These are phyloP conservation scores for Drosophila jambulina DNA, from an alignment of 1,140 invertebrate species.

Conservation along the genomic window DNA sequence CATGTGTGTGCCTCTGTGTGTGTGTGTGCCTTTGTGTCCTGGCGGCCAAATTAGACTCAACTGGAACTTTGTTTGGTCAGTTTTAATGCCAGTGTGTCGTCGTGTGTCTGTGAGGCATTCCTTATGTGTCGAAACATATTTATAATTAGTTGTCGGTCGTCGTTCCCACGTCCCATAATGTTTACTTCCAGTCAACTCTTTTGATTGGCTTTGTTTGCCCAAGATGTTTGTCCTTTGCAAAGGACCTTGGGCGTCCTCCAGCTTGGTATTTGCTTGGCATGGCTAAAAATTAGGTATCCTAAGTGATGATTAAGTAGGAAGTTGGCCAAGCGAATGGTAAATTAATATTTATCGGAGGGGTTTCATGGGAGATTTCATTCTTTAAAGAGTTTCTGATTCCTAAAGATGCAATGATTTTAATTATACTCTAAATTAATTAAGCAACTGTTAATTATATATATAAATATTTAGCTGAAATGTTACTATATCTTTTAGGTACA, in stretches of 20 bases:
- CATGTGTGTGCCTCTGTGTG: constrained; percentile 34
- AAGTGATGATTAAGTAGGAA: not conserved
- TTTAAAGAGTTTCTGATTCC: not conserved
- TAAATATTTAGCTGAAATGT: not conserved
- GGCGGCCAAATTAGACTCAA: constrained; percentile 73
- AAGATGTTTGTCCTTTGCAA: constrained; percentile 40
- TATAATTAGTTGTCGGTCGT: constrained; percentile 71
- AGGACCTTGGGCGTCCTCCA: not conserved
- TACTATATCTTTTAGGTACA: too few species aligned
- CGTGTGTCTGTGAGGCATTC: constrained; percentile 46
- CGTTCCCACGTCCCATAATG: constrained; percentile 4
- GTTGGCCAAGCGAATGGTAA: not conserved
- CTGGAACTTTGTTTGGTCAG: constrained; percentile 79
- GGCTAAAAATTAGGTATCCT: not conserved
- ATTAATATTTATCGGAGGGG: not conserved
- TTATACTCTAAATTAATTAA: not conserved
- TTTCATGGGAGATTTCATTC: too few species aligned
- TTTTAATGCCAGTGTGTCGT: constrained; percentile 74
- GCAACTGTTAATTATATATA: too few species aligned
- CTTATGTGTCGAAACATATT: constrained; percentile 76
- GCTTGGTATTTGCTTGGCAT: constrained; percentile 1
- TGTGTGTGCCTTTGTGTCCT: constrained; percentile 26
- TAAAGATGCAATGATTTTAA: too few species aligned
- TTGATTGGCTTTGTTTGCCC: constrained; percentile 40
- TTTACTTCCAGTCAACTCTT: constrained; percentile 30